A percentile compares a stretch with the other conserved stretches of the same genome.
These are phyloP conservation scores for Tretioscincus oriximinensis DNA, from an alignment of 2,113 vertebrate genomes.

Conservation along the genomic window DNA sequence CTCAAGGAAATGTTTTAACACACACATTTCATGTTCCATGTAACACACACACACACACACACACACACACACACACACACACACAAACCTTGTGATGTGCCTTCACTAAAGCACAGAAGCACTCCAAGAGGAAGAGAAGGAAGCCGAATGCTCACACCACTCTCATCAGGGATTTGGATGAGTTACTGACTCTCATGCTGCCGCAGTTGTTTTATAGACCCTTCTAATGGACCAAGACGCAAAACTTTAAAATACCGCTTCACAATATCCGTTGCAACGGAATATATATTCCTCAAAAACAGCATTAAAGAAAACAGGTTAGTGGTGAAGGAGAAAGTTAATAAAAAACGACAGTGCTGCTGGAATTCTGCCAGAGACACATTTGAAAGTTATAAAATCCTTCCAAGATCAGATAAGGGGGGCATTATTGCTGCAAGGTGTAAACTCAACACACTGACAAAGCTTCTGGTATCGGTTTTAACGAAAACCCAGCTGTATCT, in stretches of 20 bases:
- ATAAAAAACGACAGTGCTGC: conserved; percentile 67
- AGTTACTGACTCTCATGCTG: conserved; percentile 34
- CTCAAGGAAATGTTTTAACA: accelerated
- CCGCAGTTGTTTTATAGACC: conserved; percentile 45
- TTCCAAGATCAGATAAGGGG: conserved; percentile 68
- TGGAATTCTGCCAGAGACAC: conserved; percentile 61
- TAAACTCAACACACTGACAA: conserved; percentile 64
- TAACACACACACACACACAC: conserved; percentile 3
- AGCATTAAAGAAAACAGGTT: conserved; percentile 33
- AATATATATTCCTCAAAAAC: conserved; percentile 53
- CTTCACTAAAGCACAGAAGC: neutral
- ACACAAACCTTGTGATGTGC: too few species aligned
- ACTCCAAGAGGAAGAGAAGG: neutral
- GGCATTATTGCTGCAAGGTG: conserved; percentile 68
- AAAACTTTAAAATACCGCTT: conserved; percentile 41
- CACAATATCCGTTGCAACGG: conserved; percentile 39
- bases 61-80: too few species aligned
- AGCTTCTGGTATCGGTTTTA: conserved; percentile 69
- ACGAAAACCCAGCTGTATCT: conserved; percentile 46
- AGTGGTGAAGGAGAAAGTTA: conserved; percentile 53
- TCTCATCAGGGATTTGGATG: conserved; percentile 41
- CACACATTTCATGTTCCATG: too few species aligned
- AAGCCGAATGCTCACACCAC: conserved; percentile 7
- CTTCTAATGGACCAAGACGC: conserved; percentile 52
- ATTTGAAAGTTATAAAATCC: conserved; percentile 69